phyloP scores from a whole-genome alignment of 2,888 invertebrate genomes.

The Incurvaria masculella region DNA sequence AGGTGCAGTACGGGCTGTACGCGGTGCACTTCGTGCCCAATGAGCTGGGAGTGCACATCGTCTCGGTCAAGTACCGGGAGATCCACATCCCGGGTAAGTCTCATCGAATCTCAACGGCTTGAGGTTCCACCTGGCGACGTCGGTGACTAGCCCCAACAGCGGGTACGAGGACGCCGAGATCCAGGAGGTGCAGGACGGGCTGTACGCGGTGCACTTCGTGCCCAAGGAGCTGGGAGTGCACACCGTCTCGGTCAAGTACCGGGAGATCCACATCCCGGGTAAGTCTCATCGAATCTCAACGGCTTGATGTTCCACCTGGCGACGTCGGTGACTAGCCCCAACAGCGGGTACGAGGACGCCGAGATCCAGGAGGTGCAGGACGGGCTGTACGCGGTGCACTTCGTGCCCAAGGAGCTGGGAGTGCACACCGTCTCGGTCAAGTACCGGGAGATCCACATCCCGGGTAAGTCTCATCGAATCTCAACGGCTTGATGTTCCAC shows the following conservation, averaged over 20 bases:
- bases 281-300: slow-evolving; percentile 19
- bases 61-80: slow-evolving; percentile 86
- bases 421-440: too few species aligned
- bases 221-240: slow-evolving; percentile 96
- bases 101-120: too few species aligned
- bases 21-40: slow-evolving; percentile 81
- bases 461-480: too few species aligned
- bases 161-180: slow-evolving; percentile 94
- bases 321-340: too few species aligned
- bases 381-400: too few species aligned
- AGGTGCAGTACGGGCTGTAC: slow-evolving; percentile 76
- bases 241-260: slow-evolving; percentile 95
- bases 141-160: slow-evolving; percentile 92
- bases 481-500: too few species aligned
- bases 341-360: too few species aligned
- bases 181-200: slow-evolving; percentile 87
- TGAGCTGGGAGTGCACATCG: slow-evolving; percentile 86
- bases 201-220: slow-evolving; percentile 91
- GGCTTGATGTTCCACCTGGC: too few species aligned
- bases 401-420: too few species aligned
- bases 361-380: too few species aligned
- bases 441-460: too few species aligned
- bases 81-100: slow-evolving; percentile 80
- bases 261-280: slow-evolving; percentile 97
- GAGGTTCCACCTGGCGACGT: slow-evolving; percentile 88